Base-by-base conservation (phyloP, 2,797 vertebrate species). In the Myotis planiceps region DNA sequence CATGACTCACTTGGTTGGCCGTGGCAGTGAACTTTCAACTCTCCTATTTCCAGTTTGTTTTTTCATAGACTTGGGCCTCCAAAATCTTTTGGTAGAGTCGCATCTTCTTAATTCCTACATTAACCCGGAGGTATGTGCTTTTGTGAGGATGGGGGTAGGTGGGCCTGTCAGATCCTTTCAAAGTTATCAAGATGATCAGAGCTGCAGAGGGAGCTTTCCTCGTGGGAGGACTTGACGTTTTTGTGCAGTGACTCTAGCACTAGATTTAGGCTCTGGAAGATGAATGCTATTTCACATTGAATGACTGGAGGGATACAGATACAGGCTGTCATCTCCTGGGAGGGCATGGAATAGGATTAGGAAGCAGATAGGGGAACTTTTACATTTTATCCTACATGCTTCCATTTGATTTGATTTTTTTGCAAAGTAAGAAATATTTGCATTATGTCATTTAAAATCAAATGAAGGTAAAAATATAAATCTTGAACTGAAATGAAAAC, bases 401-500 rank as follows among this genome's bases (percentile, higher is more conserved):
- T 89, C 51, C 27, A 39, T 81, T 75, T 89, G 25, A 9, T 84
- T 90, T 72, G 32, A 34, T 74, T 55, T 23, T 66, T 85, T 88
- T 39, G 0, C 55, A 7, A 60, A 75, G 63, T 29, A 16, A 37
- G 32, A 51, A 66, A 58, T 90, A 81, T 69, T 89, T 60, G 10
- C 53, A n/a, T 47, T 13, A 65, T 71, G 27, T 65, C 19, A 42
- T 55, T 91, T 95, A 60, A 93, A 78, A 80, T 85, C 19, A 74
- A 21, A 25, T 55, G 66, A 53, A 60, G 72, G 66, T 90, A 80
- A 94, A 96, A 92, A 69, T 86, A 68, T 45, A 85, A 71, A 80
- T 81, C 47, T 69, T 90, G 65, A 89, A 86, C 53, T 74, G 72
- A 95, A 86, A 18, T 74, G 63, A 92, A 82, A 82, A 72, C 34